Evolutionary conservation across 2,888 invertebrate genomes (phyloP).

Genomic region (Barypeithes pellucidus): DNA sequence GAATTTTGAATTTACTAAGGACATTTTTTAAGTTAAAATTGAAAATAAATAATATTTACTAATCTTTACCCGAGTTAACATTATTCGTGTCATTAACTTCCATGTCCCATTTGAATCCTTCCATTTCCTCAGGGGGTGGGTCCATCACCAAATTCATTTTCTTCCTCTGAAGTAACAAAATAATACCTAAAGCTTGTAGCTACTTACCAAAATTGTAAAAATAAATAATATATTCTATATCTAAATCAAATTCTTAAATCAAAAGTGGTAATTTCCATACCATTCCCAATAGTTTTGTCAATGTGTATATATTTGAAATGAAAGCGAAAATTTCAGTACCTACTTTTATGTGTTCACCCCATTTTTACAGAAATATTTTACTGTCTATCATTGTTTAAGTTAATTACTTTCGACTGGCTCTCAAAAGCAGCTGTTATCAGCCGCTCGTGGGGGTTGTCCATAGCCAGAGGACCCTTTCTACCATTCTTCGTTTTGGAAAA

Average conservation of each 20-base stretch:
- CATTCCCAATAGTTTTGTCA: slow-evolving; percentile 78
- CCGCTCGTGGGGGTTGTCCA: slow-evolving; percentile 70
- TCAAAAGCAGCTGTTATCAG: slow-evolving; percentile 71
- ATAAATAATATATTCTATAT: too few species aligned
- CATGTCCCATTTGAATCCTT: slow-evolving; percentile 84
- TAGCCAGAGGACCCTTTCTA: slow-evolving; percentile 44
- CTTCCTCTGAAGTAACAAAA: slow-evolving; percentile 70
- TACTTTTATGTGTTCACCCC: neutral
- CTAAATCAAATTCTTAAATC: too few species aligned
- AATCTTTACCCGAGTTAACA: slow-evolving; percentile 43
- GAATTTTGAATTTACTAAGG: too few species aligned
- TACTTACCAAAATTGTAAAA: too few species aligned
- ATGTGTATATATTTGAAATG: slow-evolving; percentile 80
- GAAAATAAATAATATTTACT: too few species aligned
- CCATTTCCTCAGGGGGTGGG: slow-evolving; percentile 73
- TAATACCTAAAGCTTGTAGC: slow-evolving; percentile 71
- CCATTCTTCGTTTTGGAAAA: neutral
- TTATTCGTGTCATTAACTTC: slow-evolving; percentile 72
- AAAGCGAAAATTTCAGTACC: too few species aligned
- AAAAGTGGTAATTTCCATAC: slow-evolving; percentile 75
- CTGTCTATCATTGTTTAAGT: slow-evolving; percentile 62
- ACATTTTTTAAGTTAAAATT: too few species aligned
- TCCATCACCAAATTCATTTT: slow-evolving; percentile 68
- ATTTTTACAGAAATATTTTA: slow-evolving; percentile 10
- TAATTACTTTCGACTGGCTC: slow-evolving; percentile 63